Evolutionary conservation across 2,888 invertebrate genomes (phyloP), one percentile per base, ranked within the genome.

Genomic region (Tetranychus piercei): DNA sequence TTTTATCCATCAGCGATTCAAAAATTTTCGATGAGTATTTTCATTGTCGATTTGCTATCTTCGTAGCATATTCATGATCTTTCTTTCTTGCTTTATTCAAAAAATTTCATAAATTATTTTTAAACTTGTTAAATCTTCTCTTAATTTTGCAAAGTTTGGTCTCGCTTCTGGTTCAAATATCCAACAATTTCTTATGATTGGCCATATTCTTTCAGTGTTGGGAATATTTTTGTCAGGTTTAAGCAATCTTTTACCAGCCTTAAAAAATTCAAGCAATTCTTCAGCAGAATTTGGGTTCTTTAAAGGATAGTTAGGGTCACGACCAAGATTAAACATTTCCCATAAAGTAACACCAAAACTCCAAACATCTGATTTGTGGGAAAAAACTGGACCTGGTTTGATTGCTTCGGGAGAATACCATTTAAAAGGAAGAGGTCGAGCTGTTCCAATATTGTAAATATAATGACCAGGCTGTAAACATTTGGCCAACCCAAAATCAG

Each of bases 291-390:
- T 44, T 1, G 11, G 11, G 6, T 43, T 20, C 8, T 9, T 8
- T 6, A 20, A 11, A 7, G 73, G 22, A 73, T 55, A 73, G 15
- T 23, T 20, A 9, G 73, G 73, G 15, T n/a, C 22, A 8, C 9
- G 55, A 23, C 93, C 94, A 77, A 95, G 84, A 2, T 96, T 96
- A 78, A 94, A 91, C 81, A 97, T 84, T 83, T 97, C 97, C 97
- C 97, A 97, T 76, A 94, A 86, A 75, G 93, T 93, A 80, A 94
- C 94, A 79, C 99, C 99, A 79, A 99, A 86, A 78, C 95, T 95
- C 99, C 99, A 99, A 73, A 99, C 97, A 85, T 99, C 99, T 23
- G 97, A 91, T 80, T 89, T 87, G 20, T 87, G 86, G 1, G 92
- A 91, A 84, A 92, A 94, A 83, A 88, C 89, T 44, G 87, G 86